Percentiles rank a stretch among this genome's conserved stretches.
These are phyloP conservation scores for Tipula confusa DNA, from an alignment of 2,888 invertebrate genomes.

Conservation along the genomic window DNA sequence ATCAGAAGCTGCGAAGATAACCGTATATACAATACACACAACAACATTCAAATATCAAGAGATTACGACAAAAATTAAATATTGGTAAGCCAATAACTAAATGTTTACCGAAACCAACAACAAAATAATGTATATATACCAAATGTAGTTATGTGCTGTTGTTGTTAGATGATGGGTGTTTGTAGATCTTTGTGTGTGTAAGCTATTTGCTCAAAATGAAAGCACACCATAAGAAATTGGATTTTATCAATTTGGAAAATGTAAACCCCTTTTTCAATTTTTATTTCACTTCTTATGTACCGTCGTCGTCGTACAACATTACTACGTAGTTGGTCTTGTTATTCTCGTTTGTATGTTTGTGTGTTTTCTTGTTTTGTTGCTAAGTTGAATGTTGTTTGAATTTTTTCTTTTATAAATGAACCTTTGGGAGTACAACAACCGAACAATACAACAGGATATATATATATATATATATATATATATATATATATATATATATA, in stretches of 20 bases:
- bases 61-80: constrained; percentile 25
- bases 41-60: background rate
- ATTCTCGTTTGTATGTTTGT: background rate
- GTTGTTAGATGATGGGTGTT: too few relatives aligned
- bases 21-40: background rate
- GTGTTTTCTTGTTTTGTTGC: too few relatives aligned
- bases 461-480: background rate
- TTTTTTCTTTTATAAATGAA: background rate
- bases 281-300: constrained; percentile 9
- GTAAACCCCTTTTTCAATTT: constrained; percentile 25
- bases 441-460: background rate
- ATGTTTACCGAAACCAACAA: background rate
- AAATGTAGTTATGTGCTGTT: background rate
- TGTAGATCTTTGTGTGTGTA: too few relatives aligned
- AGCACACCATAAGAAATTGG: constrained; percentile 25
- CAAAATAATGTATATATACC: background rate
- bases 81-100: constrained; percentile 20
- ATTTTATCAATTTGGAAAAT: constrained; percentile 25
- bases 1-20: background rate
- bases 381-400: too few relatives aligned
- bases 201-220: background rate
- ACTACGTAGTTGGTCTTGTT: background rate
- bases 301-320: background rate
- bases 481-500: too few relatives aligned
- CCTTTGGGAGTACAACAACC: constrained; percentile 8